Evolutionary conservation across 2,797 vertebrate species (phyloP), one percentile per base, ranked within the genome.

Genomic region (Octomys mimax): DNA sequence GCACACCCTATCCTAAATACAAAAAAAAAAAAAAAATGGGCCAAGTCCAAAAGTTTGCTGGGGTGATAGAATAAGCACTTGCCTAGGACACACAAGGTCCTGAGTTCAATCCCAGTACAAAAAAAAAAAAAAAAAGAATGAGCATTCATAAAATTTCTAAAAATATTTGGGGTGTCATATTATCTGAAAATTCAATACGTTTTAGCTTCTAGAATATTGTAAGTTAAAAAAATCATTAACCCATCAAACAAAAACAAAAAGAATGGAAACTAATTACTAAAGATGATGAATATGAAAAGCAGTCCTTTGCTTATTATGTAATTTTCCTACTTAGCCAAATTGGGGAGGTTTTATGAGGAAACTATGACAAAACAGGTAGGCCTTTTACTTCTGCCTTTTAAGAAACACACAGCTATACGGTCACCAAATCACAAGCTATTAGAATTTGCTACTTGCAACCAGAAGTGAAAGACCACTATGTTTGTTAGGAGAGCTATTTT

Each of bases 211-310:
- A 70, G 31, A 57, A 95, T 93, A 89, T 6, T 49, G 2, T 54
- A 92, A 95, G 18, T 31, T 92, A 59, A 83, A 94, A 80, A 79
- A 83, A 33, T 73, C 78, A 89, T 24, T 78, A 42, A 94, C 54
- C 36, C 61, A 90, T 68, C 78, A 96, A 93, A 96, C 54, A 66
- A 78, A 91, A 42, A 42, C 42, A 42, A 95, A 79, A n/a, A 0
- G 9, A 93, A 96, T 91, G 33, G 89, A 92, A 87, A 42, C 6
- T 39, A 59, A 2, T 77, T 31, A 26, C 93, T 90, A 24, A 4
- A 66, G 92, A 66, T 79, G 46, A 31, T 83, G 24, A 85, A 68
- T 52, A 73, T 16, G 18, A 42, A 95, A 91, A 92, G 19, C 31
- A 68, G 36, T 82, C 39, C 71, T 77, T 91, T 71, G 42, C 24